Evolutionary conservation across 1,140 invertebrate species (phyloP).

Genomic region (Choristoneura fumiferana): DNA sequence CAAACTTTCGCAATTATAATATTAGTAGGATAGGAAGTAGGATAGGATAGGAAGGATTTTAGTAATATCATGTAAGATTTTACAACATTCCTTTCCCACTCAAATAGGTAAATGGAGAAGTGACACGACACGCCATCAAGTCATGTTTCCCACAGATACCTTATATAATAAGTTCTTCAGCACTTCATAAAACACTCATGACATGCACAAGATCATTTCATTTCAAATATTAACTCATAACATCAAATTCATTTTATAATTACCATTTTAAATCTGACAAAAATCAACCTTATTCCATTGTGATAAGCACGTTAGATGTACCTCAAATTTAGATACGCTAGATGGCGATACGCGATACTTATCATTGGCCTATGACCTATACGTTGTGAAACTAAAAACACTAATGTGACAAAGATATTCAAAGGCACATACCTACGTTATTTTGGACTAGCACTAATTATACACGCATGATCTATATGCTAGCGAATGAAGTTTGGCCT

Average conservation of each 20-base stretch:
- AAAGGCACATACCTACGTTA: not conserved
- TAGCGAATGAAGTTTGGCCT: slow-evolving; percentile 9
- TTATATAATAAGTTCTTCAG: no score
- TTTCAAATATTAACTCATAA: slow-evolving; percentile 1
- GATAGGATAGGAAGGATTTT: no score
- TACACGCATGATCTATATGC: not conserved
- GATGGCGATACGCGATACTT: slow-evolving; percentile 9
- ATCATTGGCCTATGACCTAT: slow-evolving; percentile 2
- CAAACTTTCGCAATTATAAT: no score
- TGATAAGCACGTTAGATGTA: not conserved
- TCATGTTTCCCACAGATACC: no score
- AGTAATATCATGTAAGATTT: no score
- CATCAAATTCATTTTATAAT: not conserved
- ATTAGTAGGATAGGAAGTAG: no score
- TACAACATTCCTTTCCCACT: no score
- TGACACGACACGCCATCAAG: no score
- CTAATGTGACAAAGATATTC: not conserved
- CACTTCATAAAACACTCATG: no score
- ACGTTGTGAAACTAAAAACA: not conserved
- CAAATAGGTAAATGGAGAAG: no score
- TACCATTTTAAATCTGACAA: not conserved
- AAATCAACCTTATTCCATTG: not conserved
- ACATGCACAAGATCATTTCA: slow-evolving; percentile 1
- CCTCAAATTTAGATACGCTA: slow-evolving; percentile 1
- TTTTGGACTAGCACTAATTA: not conserved